Evolutionary conservation across 2,888 invertebrate species (phyloP).

Genomic region (Pristionchus mayeri): DNA sequence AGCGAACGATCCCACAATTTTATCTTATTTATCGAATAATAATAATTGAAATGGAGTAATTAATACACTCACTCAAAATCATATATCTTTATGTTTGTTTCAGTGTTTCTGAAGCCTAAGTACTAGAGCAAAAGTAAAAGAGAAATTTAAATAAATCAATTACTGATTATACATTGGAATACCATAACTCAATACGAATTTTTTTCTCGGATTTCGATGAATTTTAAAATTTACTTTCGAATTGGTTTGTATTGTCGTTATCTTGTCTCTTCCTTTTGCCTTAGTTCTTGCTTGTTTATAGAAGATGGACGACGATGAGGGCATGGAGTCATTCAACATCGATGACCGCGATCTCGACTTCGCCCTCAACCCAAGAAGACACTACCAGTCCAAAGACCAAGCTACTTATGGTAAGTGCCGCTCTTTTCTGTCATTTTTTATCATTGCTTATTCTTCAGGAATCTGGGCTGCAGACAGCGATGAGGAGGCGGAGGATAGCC

Average conservation of each 20-base stretch:
- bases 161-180: background rate
- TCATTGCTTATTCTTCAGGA: conserved; percentile 80
- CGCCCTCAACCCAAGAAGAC: conserved; percentile 85
- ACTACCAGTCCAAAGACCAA: conserved; percentile 70
- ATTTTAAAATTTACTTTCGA: too few relatives aligned
- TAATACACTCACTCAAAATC: too few relatives aligned
- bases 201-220: too few relatives aligned
- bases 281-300: background rate
- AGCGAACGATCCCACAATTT: too few relatives aligned
- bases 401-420: conserved; percentile 71
- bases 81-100: too few relatives aligned
- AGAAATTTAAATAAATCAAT: background rate
- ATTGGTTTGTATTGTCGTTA: too few relatives aligned
- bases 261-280: background rate
- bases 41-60: too few relatives aligned
- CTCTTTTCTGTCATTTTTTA: background rate
- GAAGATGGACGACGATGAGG: conserved; percentile 81
- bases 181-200: too few relatives aligned
- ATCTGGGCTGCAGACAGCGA: conserved; percentile 89
- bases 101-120: too few relatives aligned
- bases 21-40: too few relatives aligned
- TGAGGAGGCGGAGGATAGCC: conserved; percentile 81
- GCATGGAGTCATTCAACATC: conserved; percentile 94
- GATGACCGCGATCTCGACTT: conserved; percentile 93
- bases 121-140: background rate